Conservation (phyloP, 2,113 vertebrate genomes). For the Eonycteris spelaea region DNA sequence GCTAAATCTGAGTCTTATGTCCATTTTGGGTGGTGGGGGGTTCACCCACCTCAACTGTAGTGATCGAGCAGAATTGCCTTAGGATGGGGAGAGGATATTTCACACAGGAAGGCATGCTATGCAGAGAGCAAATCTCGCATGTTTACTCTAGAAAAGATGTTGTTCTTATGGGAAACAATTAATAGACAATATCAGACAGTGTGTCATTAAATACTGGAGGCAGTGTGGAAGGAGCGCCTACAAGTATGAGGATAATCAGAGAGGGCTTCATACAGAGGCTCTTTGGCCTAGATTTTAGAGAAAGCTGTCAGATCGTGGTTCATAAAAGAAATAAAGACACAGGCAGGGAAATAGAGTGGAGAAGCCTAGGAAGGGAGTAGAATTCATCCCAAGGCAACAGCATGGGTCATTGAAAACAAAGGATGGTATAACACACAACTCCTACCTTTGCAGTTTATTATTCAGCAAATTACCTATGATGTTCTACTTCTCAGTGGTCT, state of each 20-base stretch:
- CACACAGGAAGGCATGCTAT: background rate
- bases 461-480: background rate
- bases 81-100: background rate
- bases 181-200: background rate
- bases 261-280: background rate
- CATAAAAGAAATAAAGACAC: background rate
- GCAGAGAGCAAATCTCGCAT: background rate
- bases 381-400: background rate
- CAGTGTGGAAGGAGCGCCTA: background rate
- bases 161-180: background rate
- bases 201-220: background rate
- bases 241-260: background rate
- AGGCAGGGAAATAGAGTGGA: background rate
- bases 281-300: background rate
- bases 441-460: background rate
- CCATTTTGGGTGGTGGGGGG: background rate
- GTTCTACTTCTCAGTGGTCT: background rate
- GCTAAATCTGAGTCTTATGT: background rate
- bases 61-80: background rate
- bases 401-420: background rate
- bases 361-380: background rate
- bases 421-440: background rate
- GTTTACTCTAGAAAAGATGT: background rate
- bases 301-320: background rate
- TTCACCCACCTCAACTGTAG: background rate